Percentiles rank a stretch among this genome's conserved stretches.
These are phyloP conservation scores for Danaus chrysippus DNA, from an alignment of 2,888 invertebrate genomes.

Conservation along the genomic window DNA sequence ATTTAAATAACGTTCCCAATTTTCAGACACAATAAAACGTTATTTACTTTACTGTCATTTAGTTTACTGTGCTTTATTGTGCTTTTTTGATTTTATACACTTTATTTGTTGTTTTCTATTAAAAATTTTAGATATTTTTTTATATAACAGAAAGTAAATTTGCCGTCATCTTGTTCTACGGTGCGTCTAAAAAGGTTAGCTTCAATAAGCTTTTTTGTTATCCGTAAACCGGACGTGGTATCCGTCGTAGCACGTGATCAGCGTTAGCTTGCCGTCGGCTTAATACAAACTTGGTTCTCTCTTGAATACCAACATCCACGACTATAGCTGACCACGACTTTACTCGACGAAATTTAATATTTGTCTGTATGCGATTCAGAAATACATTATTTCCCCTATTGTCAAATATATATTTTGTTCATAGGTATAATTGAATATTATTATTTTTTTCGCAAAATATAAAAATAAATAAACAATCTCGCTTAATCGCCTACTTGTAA, in stretches of 20 bases:
- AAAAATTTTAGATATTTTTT: neutral
- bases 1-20: neutral
- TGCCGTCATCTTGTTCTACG: constrained; percentile 13
- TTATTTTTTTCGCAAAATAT: too few relatives aligned
- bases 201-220: constrained; percentile 28
- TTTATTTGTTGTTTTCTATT: neutral
- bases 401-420: too few relatives aligned
- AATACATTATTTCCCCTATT: too few relatives aligned
- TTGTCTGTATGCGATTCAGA: neutral
- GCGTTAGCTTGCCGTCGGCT: constrained; percentile 50
- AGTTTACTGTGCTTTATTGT: neutral
- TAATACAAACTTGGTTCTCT: constrained; percentile 44
- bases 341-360: neutral
- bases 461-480: too few relatives aligned
- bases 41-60: neutral
- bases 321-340: constrained; percentile 3
- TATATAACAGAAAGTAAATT: constrained; percentile 1
- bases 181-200: constrained; percentile 26
- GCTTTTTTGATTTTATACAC: too few relatives aligned
- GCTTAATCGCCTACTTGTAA: too few relatives aligned
- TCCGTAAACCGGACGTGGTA: constrained; percentile 63
- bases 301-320: constrained; percentile 52
- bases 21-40: neutral
- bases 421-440: too few relatives aligned
- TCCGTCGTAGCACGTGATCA: constrained; percentile 67